Evolutionary conservation across 2,797 vertebrate genomes (phyloP).

Genomic region (Intellagama lesueurii): DNA sequence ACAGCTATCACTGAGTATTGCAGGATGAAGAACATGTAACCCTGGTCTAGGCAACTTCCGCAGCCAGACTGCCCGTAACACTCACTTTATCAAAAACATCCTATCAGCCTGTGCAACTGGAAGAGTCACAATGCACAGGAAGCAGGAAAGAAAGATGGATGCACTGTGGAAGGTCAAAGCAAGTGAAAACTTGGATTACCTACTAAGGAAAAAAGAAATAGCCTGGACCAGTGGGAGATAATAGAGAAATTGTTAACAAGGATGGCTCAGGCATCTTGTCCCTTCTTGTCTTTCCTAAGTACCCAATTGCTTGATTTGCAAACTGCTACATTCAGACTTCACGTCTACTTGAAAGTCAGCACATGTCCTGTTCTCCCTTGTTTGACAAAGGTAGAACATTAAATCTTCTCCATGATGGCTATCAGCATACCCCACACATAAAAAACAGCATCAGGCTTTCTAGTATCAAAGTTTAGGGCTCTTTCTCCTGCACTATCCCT

Average conservation of each 20-base stretch:
- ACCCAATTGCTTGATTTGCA: neutral
- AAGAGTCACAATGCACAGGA: neutral
- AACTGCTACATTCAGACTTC: neutral
- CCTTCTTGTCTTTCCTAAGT: neutral
- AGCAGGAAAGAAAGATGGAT: neutral
- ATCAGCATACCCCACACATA: too few relatives aligned
- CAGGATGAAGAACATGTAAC: neutral
- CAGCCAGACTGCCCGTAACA: neutral
- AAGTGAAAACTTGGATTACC: too few relatives aligned
- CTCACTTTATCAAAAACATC: neutral
- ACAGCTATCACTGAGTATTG: neutral
- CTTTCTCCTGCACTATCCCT: too few relatives aligned
- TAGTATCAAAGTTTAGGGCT: too few relatives aligned
- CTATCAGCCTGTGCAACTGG: neutral
- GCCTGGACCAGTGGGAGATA: neutral
- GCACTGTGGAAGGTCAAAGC: too few relatives aligned
- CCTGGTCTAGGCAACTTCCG: neutral
- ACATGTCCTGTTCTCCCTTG: too few relatives aligned
- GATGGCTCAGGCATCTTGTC: too few relatives aligned
- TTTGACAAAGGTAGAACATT: too few relatives aligned
- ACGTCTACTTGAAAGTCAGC: too few relatives aligned
- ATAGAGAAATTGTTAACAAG: too few relatives aligned
- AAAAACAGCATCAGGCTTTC: too few relatives aligned
- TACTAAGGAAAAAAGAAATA: neutral
- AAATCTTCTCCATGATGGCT: too few relatives aligned